Conservation (phyloP, 1,140 invertebrate species). For the Drosophila rufa region DNA sequence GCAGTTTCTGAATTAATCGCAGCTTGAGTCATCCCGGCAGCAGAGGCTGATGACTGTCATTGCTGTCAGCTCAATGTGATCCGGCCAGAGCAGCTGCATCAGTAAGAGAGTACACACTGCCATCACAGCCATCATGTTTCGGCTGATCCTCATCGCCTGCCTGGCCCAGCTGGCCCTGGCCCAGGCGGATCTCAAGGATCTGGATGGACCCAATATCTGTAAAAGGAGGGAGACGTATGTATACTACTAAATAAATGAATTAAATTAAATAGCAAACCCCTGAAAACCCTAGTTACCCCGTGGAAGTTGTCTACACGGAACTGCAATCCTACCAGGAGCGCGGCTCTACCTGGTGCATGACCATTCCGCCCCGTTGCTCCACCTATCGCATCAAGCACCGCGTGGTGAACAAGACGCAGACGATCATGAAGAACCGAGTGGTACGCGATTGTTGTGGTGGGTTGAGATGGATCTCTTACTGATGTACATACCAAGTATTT, state of each 20-base stretch:
- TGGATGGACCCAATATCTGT: slow-evolving; percentile 76
- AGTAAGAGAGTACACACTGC: slow-evolving; percentile 18
- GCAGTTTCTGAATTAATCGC: slow-evolving; percentile 6
- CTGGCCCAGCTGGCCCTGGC: slow-evolving; percentile 29
- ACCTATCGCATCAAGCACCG: slow-evolving; percentile 92
- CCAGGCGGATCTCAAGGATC: slow-evolving; percentile 56
- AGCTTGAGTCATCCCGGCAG: slow-evolving; percentile 17
- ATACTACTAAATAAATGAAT: not conserved
- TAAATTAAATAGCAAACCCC: not conserved
- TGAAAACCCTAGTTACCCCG: slow-evolving; percentile 51
- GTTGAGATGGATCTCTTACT: slow-evolving; percentile 41
- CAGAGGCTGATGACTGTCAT: slow-evolving; percentile 4
- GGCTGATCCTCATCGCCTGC: slow-evolving; percentile 32
- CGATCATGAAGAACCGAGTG: slow-evolving; percentile 89
- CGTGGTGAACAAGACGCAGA: slow-evolving; percentile 90
- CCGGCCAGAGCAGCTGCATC: slow-evolving; percentile 31
- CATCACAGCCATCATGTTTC: slow-evolving; percentile 40
- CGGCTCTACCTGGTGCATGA: slow-evolving; percentile 93
- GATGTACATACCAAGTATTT: not conserved
- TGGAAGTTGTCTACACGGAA: slow-evolving; percentile 88
- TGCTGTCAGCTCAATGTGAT: slow-evolving; percentile 35
- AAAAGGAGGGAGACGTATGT: slow-evolving; percentile 74
- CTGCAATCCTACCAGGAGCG: slow-evolving; percentile 92
- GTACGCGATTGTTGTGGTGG: slow-evolving; percentile 93
- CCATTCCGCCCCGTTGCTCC: slow-evolving; percentile 93